Conservation (phyloP, 2,797 vertebrate genomes). For the Hemibagrus guttatus region DNA sequence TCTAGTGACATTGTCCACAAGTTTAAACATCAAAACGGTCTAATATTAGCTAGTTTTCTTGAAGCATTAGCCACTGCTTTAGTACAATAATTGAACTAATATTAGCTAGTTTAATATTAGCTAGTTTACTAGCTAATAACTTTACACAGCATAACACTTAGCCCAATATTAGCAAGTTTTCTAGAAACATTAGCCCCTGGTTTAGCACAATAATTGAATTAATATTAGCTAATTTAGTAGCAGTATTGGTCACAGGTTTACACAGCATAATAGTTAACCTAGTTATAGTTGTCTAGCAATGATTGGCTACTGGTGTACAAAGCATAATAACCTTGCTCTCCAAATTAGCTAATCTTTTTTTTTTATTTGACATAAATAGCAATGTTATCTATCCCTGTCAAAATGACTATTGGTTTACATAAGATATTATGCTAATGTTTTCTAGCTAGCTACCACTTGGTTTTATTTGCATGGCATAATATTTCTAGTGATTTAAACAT, state of each 20-base stretch:
- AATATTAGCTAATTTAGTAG: background rate
- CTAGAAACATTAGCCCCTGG: background rate
- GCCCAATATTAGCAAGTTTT: background rate
- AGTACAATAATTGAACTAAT: background rate
- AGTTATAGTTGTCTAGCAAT: background rate
- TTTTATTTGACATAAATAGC: background rate
- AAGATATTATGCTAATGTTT: background rate
- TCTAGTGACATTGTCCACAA: too few species aligned
- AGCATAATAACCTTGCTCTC: background rate
- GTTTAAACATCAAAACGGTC: background rate
- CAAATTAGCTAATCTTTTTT: background rate
- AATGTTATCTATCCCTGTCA: background rate
- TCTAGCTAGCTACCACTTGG: too few species aligned
- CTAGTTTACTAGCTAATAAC: background rate
- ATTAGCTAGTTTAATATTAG: background rate
- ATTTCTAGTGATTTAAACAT: background rate
- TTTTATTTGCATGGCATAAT: background rate
- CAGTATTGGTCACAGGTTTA: background rate
- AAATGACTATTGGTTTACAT: background rate
- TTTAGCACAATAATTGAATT: background rate
- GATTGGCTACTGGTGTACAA: background rate
- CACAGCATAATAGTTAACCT: background rate
- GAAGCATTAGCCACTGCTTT: background rate
- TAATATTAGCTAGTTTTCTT: background rate
- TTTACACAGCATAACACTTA: background rate